A percentile compares a stretch with the other conserved stretches of the same genome.
Conservation (phyloP, 2,888 invertebrate species). For the Cantharis flavilabris region DNA sequence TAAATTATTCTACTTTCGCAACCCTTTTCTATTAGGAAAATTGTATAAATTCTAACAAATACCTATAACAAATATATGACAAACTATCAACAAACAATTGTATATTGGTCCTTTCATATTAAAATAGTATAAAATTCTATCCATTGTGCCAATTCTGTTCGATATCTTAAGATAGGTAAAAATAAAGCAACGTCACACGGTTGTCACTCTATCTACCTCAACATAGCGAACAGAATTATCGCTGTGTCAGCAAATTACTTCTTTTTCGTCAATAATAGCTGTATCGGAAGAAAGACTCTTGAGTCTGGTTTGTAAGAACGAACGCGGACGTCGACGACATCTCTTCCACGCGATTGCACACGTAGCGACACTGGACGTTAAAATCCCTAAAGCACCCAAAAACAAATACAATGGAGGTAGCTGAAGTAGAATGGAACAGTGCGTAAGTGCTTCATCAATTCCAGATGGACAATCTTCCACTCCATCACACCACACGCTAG, state of each 20-base stretch:
- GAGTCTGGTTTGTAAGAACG: slow-evolving; percentile 77
- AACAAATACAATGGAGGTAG: slow-evolving; percentile 75
- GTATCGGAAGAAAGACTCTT: slow-evolving; percentile 81
- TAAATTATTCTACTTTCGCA: slow-evolving; percentile 1
- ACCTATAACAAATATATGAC: slow-evolving; percentile 42
- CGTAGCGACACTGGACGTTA: slow-evolving; percentile 45
- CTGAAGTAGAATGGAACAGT: slow-evolving; percentile 78
- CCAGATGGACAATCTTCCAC: slow-evolving; percentile 78
- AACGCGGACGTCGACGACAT: slow-evolving; percentile 69
- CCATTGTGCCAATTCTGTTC: slow-evolving; percentile 46
- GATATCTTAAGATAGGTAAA: slow-evolving; percentile 37
- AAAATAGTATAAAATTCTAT: slow-evolving; percentile 29
- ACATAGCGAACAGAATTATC: slow-evolving; percentile 93
- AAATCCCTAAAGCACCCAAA: slow-evolving; percentile 55
- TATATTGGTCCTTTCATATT: slow-evolving; percentile 35
- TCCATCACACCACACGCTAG: slow-evolving; percentile 82
- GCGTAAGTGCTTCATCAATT: slow-evolving; percentile 77
- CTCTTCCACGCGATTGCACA: slow-evolving; percentile 48
- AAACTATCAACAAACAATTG: slow-evolving; percentile 32
- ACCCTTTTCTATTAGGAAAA: slow-evolving; percentile 18
- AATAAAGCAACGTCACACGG: slow-evolving; percentile 70
- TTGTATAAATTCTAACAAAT: slow-evolving; percentile 39
- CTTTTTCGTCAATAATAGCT: slow-evolving; percentile 83
- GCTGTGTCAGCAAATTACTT: slow-evolving; percentile 94
- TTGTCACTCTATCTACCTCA: slow-evolving; percentile 88